Percentiles rank a stretch among this genome's conserved stretches.
Conservation (phyloP, 2,113 vertebrate species). For the Nibea coibor region DNA sequence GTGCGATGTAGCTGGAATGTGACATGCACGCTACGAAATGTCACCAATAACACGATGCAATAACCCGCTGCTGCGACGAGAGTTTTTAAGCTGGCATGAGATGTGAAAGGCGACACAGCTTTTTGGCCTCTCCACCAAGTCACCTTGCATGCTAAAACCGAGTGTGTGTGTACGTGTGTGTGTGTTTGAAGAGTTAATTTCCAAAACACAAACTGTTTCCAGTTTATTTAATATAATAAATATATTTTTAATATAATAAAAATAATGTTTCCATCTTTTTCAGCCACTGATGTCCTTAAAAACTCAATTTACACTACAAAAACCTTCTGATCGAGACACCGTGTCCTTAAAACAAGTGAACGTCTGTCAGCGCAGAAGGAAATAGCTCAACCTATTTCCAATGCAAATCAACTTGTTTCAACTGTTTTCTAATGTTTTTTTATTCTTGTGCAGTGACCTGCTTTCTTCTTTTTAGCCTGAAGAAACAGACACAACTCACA, state of each 20-base stretch:
- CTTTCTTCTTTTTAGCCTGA: too few species aligned
- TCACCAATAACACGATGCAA: constrained; percentile 62
- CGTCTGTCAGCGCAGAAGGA: background rate
- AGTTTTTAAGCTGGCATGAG: constrained; percentile 69
- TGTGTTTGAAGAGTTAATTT: constrained; percentile 52
- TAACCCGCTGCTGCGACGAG: constrained; percentile 55
- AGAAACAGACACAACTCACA: background rate
- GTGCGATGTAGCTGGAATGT: constrained; percentile 40
- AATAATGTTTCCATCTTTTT: background rate
- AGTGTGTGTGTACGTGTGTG: constrained; percentile 18
- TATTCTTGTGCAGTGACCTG: background rate
- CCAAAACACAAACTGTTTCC: constrained; percentile 27
- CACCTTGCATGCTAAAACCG: constrained; percentile 67
- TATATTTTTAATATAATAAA: too few species aligned
- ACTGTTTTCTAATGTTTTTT: background rate
- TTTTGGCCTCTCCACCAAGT: constrained; percentile 54
- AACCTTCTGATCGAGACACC: background rate
- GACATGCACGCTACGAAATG: constrained; percentile 48
- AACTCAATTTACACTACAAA: background rate
- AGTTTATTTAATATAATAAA: background rate
- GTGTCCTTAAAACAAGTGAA: background rate
- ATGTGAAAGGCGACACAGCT: constrained; percentile 55
- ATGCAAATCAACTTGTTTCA: background rate
- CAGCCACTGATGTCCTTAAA: background rate
- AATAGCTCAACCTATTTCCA: background rate